phyloP scores from a whole-genome alignment of 2,113 vertebrate genomes.

The Acrocephalus kingi region DNA sequence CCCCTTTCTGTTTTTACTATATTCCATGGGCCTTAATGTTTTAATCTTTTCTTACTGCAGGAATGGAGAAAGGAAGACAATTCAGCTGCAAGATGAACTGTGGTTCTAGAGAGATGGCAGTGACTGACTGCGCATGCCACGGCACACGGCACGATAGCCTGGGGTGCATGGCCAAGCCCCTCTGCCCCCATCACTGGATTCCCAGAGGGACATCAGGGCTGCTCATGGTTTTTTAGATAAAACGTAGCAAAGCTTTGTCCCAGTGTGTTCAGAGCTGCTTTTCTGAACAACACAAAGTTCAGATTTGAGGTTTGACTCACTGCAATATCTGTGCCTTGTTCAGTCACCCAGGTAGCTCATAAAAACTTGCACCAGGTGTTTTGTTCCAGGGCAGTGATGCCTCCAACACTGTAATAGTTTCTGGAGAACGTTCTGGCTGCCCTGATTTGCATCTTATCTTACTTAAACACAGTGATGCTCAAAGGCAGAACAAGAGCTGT shows the following conservation, averaged over 20 bases:
- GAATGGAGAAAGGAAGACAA: slow-evolving; percentile 18
- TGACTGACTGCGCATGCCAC: neutral
- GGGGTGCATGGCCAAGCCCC: neutral
- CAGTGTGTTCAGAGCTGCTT: neutral
- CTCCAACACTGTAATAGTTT: neutral
- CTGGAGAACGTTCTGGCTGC: neutral
- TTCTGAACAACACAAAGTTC: neutral
- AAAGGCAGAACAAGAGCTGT: neutral
- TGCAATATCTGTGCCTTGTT: neutral
- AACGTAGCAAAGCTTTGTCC: neutral
- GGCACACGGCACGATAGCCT: neutral
- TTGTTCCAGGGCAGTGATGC: neutral
- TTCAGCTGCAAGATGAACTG: neutral
- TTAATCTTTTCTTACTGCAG: slow-evolving; percentile 55
- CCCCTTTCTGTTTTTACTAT: neutral
- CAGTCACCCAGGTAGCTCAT: neutral
- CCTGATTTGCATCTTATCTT: neutral
- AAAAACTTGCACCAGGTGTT: neutral
- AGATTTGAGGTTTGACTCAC: neutral
- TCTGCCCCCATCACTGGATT: neutral
- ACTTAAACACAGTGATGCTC: neutral
- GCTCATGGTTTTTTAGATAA: neutral
- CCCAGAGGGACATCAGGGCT: neutral
- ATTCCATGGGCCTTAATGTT: neutral
- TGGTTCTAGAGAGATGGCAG: neutral